These are phyloP conservation scores for Trissolcus brochymenae DNA, from an alignment of 2,888 invertebrate genomes.

Conservation along the genomic window DNA sequence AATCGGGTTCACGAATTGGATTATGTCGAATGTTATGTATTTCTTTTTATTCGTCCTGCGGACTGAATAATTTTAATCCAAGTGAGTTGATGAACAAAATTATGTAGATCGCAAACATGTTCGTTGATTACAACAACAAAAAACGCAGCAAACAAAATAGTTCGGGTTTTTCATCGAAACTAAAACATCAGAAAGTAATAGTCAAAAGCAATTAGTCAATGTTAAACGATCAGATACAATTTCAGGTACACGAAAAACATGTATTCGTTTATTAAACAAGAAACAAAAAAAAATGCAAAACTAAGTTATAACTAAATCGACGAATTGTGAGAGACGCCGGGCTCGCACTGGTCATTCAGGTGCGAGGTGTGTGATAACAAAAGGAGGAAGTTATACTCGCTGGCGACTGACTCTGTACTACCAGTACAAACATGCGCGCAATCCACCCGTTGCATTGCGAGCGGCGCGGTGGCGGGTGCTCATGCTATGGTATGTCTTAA, in stretches of 20 bases:
- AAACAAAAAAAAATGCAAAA: constrained; percentile 53
- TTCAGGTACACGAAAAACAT: constrained; percentile 40
- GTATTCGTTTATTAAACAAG: constrained; percentile 65
- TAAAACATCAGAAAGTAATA: constrained; percentile 4
- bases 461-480: constrained; percentile 70
- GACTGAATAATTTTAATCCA: too few species aligned
- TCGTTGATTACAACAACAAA: constrained; percentile 14
- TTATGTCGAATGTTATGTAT: constrained; percentile 48
- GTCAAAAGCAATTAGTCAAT: constrained; percentile 16
- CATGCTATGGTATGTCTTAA: constrained; percentile 77
- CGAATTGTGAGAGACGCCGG: constrained; percentile 71
- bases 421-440: constrained; percentile 76
- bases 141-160: constrained; percentile 1
- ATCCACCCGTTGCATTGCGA: constrained; percentile 67
- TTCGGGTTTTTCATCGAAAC: constrained; percentile 7
- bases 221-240: constrained; percentile 41
- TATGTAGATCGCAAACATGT: constrained; percentile 27
- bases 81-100: constrained; percentile 42
- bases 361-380: constrained; percentile 75
- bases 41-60: neutral
- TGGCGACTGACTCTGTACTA: constrained; percentile 77
- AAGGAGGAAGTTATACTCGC: constrained; percentile 75
- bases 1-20: constrained; percentile 70
- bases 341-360: constrained; percentile 70
- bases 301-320: constrained; percentile 69